Base-by-base conservation (phyloP, 2,888 invertebrate genomes). In the Dioctria rufipes region DNA sequence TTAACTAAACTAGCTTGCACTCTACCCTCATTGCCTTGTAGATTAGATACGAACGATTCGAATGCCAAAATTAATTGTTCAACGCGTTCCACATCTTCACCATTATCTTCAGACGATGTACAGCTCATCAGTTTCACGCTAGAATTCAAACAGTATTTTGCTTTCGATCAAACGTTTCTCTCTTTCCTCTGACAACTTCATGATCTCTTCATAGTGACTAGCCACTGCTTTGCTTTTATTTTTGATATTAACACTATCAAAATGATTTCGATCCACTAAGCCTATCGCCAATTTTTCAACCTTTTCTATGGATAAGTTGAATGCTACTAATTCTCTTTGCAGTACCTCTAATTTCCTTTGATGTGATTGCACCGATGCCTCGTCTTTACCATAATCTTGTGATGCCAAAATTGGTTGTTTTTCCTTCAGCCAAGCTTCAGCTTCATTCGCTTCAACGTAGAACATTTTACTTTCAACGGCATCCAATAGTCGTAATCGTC, bases 81-180 rank as follows among this genome's bases (percentile, higher is more conserved):
- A 0, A 99, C 98, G 86, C 99, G 99, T 86, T 99, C 99, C 5
- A 99, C 95, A 87, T 99, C 99, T 79, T 95, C 93, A 0, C 99
- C 99, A 87, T 98, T 99, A 89, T 99, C 99, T 89, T 99, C 98
- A 42, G 97, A 96, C 11, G 96, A 96, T 0, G 98, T 95, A 94
- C 0, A 97, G 94, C 87, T 98, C 98, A 86, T 95, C 95, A 61
- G 95, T 95, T 87, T 98, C 97, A 51, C 96, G 93, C 78, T 96
- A 90, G 88, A 96, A 98, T 84, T 94, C 93, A 86, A 92, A 94
- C 82, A 94, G 92, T 83, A 92, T 88, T 82, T 88, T 88, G 83
- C 90, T 90, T 88, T 91, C 94, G 51, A 91, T 90, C 13, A 96
- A 88, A 5, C 93, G 91, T 58, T 91, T 88, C 81, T 93, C 92